A percentile compares a stretch with the other conserved stretches of the same genome.
These are phyloP conservation scores for Syrmaticus mikado DNA, from an alignment of 2,113 vertebrate genomes.

Conservation along the genomic window DNA sequence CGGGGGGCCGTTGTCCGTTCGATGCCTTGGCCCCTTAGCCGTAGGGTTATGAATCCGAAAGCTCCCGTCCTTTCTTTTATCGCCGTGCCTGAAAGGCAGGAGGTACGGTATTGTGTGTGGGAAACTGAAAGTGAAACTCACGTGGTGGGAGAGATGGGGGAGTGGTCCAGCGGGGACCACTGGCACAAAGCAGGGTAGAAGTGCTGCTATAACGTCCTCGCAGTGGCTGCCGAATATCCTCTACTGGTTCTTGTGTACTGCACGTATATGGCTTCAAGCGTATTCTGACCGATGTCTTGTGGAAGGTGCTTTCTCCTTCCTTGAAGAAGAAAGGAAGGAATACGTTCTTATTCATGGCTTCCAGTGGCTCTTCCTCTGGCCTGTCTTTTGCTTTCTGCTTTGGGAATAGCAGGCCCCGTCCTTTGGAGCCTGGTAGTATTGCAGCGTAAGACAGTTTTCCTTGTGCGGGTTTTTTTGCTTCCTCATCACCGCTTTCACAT, in stretches of 20 bases:
- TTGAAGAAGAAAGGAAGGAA: not conserved
- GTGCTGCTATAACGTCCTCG: not conserved
- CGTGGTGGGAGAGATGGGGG: not conserved
- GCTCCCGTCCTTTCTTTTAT: not conserved
- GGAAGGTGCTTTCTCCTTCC: not conserved
- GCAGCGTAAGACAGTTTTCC: not conserved
- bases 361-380: not conserved
- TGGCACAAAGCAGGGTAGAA: not conserved
- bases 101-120: accelerated
- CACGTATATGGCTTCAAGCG: not conserved
- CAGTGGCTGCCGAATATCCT: not conserved
- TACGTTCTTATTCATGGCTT: not conserved
- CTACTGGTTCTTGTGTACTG: accelerated
- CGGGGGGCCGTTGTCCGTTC: accelerated
- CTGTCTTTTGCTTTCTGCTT: not conserved
- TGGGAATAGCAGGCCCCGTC: not conserved
- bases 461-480: not conserved
- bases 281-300: not conserved
- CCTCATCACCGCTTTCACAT: not conserved
- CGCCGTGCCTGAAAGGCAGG: not conserved
- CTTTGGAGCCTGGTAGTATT: not conserved
- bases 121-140: slow-evolving; percentile 18
- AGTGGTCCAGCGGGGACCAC: not conserved
- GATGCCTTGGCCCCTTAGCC: not conserved
- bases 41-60: not conserved